Evolutionary conservation across 2,113 vertebrate species (phyloP).

Genomic region (Formicarius rufipectus): DNA sequence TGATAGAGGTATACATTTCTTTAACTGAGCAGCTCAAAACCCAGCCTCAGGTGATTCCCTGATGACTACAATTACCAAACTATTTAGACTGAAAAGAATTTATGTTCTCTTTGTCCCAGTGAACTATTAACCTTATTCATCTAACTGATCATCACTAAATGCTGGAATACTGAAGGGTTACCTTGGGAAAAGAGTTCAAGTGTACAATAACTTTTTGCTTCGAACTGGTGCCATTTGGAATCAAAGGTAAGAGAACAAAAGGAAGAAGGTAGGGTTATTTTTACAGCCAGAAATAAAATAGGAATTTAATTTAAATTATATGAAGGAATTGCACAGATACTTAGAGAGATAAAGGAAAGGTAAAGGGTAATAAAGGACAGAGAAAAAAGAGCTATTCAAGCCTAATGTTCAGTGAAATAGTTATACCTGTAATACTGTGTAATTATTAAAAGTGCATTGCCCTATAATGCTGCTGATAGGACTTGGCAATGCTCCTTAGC

Average conservation of each 20-base stretch:
- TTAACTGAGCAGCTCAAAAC: not conserved
- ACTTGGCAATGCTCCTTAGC: not conserved
- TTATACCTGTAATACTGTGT: not conserved
- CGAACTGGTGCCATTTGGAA: not conserved
- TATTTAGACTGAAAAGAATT: not conserved
- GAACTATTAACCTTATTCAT: not conserved
- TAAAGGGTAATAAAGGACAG: not conserved
- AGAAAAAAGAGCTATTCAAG: not conserved
- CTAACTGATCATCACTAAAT: not conserved
- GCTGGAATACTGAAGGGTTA: not conserved
- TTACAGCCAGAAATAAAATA: not conserved
- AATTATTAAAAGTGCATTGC: slow-evolving; percentile 6
- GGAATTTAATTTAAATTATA: not conserved
- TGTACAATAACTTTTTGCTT: not conserved
- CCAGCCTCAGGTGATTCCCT: not conserved
- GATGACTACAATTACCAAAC: not conserved
- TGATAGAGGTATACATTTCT: not conserved
- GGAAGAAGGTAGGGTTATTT: not conserved
- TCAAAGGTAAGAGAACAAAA: not conserved
- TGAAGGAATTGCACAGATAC: not conserved
- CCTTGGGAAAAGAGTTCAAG: not conserved
- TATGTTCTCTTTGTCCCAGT: not conserved
- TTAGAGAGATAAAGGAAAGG: not conserved
- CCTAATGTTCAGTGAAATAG: not conserved
- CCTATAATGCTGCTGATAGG: not conserved